Evolutionary conservation across 1,140 invertebrate genomes (phyloP).

Genomic region (Drosophila jambulina): DNA sequence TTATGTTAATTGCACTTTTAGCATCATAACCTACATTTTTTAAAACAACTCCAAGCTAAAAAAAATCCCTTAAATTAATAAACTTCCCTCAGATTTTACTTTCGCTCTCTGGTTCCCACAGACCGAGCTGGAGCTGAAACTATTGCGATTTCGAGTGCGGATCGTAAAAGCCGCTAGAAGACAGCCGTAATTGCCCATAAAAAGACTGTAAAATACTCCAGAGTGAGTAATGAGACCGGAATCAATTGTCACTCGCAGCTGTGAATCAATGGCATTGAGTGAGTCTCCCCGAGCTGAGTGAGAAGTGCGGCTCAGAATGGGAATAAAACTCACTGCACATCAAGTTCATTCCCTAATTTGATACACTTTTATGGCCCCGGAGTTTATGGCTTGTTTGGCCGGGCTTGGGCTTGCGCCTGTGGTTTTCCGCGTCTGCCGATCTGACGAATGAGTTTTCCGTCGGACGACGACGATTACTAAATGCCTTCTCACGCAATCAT

Average conservation of each 20-base stretch:
- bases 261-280: conserved; percentile 53
- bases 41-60: not conserved
- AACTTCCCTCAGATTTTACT: conserved; percentile 4
- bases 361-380: conserved; percentile 75
- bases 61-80: conserved; percentile 25
- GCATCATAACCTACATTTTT: not conserved
- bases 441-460: conserved; percentile 73
- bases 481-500: conserved; percentile 83
- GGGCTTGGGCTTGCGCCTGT: conserved; percentile 25
- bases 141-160: conserved; percentile 46
- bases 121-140: conserved; percentile 12
- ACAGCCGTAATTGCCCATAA: conserved; percentile 51
- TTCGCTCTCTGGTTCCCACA: conserved; percentile 35
- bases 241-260: conserved; percentile 37
- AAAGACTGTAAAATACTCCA: conserved; percentile 54
- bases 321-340: conserved; percentile 48
- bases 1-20: not conserved
- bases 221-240: conserved; percentile 43
- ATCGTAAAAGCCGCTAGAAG: conserved; percentile 49
- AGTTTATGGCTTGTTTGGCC: conserved; percentile 78
- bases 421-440: conserved; percentile 46
- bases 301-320: conserved; percentile 26
- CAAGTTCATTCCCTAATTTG: conserved; percentile 77
- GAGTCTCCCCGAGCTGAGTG: conserved; percentile 21
- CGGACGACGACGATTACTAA: conserved; percentile 70